A percentile compares a stretch with the other conserved stretches of the same genome.
These are phyloP conservation scores for Drosophila sechellia DNA, from an alignment of 1,140 invertebrate genomes.

Conservation along the genomic window DNA sequence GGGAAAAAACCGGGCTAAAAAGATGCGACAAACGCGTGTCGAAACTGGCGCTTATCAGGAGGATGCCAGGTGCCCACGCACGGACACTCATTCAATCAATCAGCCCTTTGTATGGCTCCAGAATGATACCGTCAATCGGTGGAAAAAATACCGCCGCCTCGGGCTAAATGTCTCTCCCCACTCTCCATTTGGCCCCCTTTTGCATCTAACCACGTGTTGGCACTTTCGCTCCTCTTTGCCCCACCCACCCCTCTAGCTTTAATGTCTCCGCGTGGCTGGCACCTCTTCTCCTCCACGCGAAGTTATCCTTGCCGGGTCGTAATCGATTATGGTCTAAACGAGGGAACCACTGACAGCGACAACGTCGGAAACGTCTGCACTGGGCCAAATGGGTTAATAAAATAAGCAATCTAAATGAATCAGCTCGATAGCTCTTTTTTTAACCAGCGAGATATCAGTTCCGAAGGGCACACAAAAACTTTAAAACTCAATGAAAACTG, in stretches of 20 bases:
- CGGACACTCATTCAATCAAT: constrained; percentile 63
- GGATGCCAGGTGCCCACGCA: constrained; percentile 21
- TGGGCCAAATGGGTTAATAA: background rate
- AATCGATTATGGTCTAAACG: constrained; percentile 71
- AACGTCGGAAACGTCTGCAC: constrained; percentile 26
- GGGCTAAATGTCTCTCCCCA: constrained; percentile 21
- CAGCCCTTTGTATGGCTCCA: constrained; percentile 36
- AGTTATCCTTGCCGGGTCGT: constrained; percentile 32
- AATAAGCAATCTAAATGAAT: background rate
- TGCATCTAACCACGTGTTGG: constrained; percentile 66
- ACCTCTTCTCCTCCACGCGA: background rate
- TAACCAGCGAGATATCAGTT: too few species aligned
- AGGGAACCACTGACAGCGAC: constrained; percentile 40
- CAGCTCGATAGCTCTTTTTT: background rate
- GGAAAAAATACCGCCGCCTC: constrained; percentile 42
- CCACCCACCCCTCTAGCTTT: constrained; percentile 11
- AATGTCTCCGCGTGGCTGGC: constrained; percentile 18
- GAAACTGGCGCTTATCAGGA: constrained; percentile 38
- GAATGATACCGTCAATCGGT: constrained; percentile 50
- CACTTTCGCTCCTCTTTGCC: constrained; percentile 33
- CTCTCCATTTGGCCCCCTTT: background rate
- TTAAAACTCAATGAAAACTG: too few species aligned
- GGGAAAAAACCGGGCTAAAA: background rate
- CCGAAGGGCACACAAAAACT: too few species aligned
- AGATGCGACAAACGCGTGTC: constrained; percentile 20